Evolutionary conservation across 2,888 invertebrate species (phyloP).

Genomic region (Oscheius sp.): DNA sequence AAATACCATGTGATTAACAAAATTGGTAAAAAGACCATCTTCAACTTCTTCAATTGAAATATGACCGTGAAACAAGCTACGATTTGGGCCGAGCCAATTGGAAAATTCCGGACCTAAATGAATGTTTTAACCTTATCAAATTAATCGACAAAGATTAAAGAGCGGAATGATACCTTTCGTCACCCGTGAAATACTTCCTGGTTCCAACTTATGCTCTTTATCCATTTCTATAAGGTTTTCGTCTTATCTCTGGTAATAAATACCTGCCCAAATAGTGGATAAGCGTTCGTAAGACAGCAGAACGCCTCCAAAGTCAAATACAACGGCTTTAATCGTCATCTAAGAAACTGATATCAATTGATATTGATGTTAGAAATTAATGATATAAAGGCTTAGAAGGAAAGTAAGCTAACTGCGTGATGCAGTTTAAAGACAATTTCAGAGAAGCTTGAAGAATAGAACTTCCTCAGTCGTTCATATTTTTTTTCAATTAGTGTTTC

Average conservation of each 20-base stretch:
- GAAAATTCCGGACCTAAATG: constrained; percentile 37
- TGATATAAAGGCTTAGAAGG: too few relatives aligned
- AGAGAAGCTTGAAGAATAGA: too few relatives aligned
- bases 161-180: not conserved
- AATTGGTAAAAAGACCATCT: constrained; percentile 19
- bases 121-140: not conserved
- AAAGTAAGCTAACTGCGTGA: too few relatives aligned
- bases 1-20: constrained; percentile 14
- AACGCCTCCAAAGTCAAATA: constrained; percentile 54
- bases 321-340: constrained; percentile 44
- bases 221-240: constrained; percentile 16
- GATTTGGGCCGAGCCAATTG: constrained; percentile 40
- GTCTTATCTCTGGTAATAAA: not conserved
- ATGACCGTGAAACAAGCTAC: constrained; percentile 40
- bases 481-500: too few relatives aligned
- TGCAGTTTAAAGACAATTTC: too few relatives aligned
- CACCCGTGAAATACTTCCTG: not conserved
- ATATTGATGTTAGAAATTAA: too few relatives aligned
- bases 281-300: constrained; percentile 42
- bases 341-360: not conserved
- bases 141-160: not conserved
- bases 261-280: constrained; percentile 32
- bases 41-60: constrained; percentile 29
- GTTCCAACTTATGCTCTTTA: not conserved
- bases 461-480: too few relatives aligned